phyloP scores from a whole-genome alignment of 2,113 vertebrate genomes.

The Sphaerodactylus townsendi region DNA sequence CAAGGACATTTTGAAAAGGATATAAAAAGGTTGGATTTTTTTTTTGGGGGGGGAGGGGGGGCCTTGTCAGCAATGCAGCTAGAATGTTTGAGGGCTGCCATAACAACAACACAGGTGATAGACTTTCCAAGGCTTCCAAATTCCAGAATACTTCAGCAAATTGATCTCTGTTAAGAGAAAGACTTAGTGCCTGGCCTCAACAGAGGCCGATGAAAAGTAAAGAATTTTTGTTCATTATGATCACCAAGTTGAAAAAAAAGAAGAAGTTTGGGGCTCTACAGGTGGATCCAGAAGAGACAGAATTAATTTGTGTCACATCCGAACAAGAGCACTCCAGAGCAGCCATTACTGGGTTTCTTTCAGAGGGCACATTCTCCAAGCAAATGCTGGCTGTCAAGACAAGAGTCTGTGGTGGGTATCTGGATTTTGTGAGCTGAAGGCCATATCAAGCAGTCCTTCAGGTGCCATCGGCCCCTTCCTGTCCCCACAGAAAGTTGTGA shows the following conservation, averaged over 20 bases:
- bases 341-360: not conserved
- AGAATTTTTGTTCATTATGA: not conserved
- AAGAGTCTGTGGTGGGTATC: too few relatives aligned
- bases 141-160: not conserved
- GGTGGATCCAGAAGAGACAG: not conserved
- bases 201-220: not conserved
- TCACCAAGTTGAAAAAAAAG: too few relatives aligned
- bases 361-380: too few relatives aligned
- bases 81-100: not conserved
- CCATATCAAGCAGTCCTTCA: too few relatives aligned
- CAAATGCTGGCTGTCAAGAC: too few relatives aligned
- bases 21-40: not conserved
- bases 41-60: not conserved
- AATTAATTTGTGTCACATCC: not conserved
- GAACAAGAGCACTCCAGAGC: not conserved
- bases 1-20: conserved; percentile 53
- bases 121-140: not conserved
- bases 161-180: too few relatives aligned
- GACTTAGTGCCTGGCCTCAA: not conserved
- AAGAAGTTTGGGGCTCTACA: not conserved
- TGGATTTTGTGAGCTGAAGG: too few relatives aligned
- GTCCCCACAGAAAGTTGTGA: too few relatives aligned
- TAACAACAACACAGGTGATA: conserved; percentile 31
- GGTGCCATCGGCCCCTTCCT: not conserved
- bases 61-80: conserved; percentile 21